Evolutionary conservation across 2,888 invertebrate genomes (phyloP).

Genomic region (Drosophila picticornis): DNA sequence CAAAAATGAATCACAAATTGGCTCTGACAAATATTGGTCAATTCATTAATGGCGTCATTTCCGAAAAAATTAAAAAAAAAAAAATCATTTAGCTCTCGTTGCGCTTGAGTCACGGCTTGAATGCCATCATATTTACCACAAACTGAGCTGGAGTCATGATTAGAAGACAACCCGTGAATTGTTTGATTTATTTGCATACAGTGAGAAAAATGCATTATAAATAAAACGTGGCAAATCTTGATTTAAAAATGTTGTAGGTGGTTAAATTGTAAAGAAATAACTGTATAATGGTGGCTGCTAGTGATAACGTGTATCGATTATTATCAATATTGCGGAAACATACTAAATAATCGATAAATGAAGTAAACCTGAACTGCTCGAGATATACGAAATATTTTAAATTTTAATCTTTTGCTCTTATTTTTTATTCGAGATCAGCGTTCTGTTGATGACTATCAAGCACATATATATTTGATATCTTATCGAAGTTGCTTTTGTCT

Average conservation of each 20-base stretch:
- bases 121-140: constrained; percentile 14
- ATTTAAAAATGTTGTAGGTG: neutral
- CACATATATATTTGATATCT: neutral
- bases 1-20: constrained; percentile 35
- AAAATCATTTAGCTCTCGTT: neutral
- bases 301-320: neutral
- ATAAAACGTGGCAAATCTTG: neutral
- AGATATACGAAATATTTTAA: neutral
- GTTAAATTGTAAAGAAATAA: neutral
- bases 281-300: neutral
- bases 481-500: neutral
- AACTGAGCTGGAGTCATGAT: constrained; percentile 18
- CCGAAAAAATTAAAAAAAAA: constrained; percentile 20
- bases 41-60: constrained; percentile 26
- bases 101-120: constrained; percentile 47
- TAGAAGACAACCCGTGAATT: neutral
- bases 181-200: neutral
- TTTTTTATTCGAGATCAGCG: neutral
- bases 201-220: neutral
- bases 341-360: neutral
- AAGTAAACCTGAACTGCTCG: neutral
- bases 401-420: neutral
- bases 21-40: constrained; percentile 13
- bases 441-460: neutral
- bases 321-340: neutral